Percentiles rank a stretch among this genome's conserved stretches.
Conservation (phyloP, 2,888 invertebrate genomes). For the Eilema depressum region DNA sequence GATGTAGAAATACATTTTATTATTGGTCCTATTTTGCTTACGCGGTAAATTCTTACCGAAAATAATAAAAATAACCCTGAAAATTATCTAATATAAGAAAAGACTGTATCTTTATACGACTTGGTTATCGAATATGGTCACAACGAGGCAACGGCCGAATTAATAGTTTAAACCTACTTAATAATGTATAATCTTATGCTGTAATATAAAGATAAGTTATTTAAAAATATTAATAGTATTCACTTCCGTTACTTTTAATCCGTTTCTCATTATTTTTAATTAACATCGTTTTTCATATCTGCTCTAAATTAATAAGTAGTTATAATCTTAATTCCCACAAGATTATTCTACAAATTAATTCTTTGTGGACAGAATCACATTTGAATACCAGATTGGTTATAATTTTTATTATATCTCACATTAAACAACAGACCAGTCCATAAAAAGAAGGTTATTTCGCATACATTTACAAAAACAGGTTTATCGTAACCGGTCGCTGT, state of each 20-base stretch:
- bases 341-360: constrained; percentile 31
- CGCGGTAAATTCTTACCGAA: neutral
- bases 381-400: constrained; percentile 40
- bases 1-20: neutral
- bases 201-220: constrained; percentile 11
- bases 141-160: neutral
- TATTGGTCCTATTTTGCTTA: neutral
- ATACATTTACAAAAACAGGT: constrained; percentile 73
- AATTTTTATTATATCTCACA: constrained; percentile 31
- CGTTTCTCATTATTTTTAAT: constrained; percentile 21
- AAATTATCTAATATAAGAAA: neutral
- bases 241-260: constrained; percentile 27
- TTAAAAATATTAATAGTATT: constrained; percentile 12
- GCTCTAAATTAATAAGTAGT: constrained; percentile 29
- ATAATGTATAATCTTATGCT: neutral
- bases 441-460: constrained; percentile 69
- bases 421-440: constrained; percentile 43
- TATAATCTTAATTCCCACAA: constrained; percentile 31
- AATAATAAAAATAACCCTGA: neutral
- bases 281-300: constrained; percentile 16
- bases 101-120: neutral
- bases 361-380: constrained; percentile 27
- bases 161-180: neutral
- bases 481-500: constrained; percentile 66
- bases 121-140: neutral